These are phyloP conservation scores for Echinarachnius parma DNA, from an alignment of 53 echinoderm and acorn worm genomes.

Conservation along the genomic window DNA sequence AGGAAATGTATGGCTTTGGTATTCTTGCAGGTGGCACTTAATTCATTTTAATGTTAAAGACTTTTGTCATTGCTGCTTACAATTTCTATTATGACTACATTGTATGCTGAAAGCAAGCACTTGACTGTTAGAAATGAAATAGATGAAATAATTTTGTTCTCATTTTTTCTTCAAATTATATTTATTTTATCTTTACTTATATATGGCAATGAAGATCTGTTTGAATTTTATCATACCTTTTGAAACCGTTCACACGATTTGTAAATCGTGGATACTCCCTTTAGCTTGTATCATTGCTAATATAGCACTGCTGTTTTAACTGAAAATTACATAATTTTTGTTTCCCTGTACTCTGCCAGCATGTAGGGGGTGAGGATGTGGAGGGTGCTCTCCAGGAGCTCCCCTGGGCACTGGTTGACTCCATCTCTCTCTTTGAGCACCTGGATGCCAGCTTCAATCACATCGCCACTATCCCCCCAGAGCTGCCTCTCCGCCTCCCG, in stretches of 20 bases:
- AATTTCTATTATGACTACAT: too few relatives aligned
- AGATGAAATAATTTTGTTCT: too few relatives aligned
- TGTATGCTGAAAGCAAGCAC: too few relatives aligned
- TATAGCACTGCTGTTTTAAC: background rate
- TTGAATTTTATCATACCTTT: background rate
- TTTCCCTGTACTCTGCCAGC: conserved; percentile 34
- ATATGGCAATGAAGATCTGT: background rate
- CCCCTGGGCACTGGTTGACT: conserved; percentile 82
- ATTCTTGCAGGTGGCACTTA: too few relatives aligned
- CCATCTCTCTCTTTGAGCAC: conserved; percentile 78
- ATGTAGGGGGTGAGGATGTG: conserved; percentile 69
- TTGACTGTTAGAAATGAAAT: too few relatives aligned
- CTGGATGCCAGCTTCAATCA: conserved; percentile 76
- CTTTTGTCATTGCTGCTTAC: too few relatives aligned
- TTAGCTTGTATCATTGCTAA: background rate
- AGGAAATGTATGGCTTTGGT: background rate
- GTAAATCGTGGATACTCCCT: too few relatives aligned
- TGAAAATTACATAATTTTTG: too few relatives aligned
- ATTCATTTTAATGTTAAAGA: background rate
- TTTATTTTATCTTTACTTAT: background rate
- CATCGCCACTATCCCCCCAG: conserved; percentile 55
- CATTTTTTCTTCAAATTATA: too few relatives aligned
- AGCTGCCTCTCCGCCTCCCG: conserved; percentile 75
- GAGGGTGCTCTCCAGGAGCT: conserved; percentile 69
- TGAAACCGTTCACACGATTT: background rate